Evolutionary conservation across 2,113 vertebrate genomes (phyloP).

Genomic region (Diphyllodes magnificus): DNA sequence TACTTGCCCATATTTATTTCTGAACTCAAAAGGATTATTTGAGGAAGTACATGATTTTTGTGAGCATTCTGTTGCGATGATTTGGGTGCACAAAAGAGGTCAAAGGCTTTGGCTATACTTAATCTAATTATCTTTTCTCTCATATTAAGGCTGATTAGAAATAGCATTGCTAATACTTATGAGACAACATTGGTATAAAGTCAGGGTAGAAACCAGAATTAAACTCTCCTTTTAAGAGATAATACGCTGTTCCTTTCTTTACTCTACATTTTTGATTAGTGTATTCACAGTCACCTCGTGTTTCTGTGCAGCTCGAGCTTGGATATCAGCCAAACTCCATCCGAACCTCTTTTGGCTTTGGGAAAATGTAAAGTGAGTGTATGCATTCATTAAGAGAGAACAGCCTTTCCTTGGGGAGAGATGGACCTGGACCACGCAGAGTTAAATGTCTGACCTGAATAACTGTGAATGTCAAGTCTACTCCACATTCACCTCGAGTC

Average conservation of each 20-base stretch:
- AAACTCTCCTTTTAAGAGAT: not conserved
- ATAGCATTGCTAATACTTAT: not conserved
- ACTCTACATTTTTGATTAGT: conserved; percentile 49
- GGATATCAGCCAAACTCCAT: conserved; percentile 60
- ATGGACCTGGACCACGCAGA: not conserved
- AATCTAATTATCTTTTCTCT: not conserved
- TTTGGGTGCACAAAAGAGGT: not conserved
- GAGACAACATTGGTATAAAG: not conserved
- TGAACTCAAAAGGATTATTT: not conserved
- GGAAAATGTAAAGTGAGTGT: conserved; percentile 48
- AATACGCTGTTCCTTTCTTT: not conserved
- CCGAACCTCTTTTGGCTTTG: conserved; percentile 29
- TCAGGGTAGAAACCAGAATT: not conserved
- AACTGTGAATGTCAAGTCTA: conserved; percentile 59
- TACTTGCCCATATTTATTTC: not conserved
- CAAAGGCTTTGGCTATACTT: not conserved
- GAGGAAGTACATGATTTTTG: not conserved
- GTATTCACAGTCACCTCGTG: conserved; percentile 60
- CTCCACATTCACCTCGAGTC: conserved; percentile 7
- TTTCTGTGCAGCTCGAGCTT: conserved; percentile 45
- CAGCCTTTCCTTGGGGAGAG: conserved; percentile 60
- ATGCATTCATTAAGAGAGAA: conserved; percentile 64
- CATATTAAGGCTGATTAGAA: not conserved
- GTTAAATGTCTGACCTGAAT: conserved; percentile 64
- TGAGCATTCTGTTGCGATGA: not conserved